Evolutionary conservation across 1,140 invertebrate species (phyloP).

Genomic region (Diorhabda carinulata): DNA sequence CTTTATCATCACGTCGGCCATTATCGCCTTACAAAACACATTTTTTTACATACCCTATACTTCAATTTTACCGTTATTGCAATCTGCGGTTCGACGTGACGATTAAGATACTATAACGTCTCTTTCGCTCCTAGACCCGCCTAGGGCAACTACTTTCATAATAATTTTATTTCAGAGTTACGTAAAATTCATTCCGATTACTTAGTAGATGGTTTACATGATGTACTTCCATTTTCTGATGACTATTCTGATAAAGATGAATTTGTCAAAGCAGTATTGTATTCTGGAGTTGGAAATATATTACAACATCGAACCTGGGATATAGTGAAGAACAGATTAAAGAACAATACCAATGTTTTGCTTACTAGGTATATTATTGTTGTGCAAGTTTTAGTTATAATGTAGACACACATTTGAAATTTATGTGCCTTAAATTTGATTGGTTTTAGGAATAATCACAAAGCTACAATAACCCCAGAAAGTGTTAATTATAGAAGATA

Average conservation of each 20-base stretch:
- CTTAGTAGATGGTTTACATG: conserved; percentile 36
- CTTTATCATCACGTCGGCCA: too few relatives aligned
- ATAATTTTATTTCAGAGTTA: conserved; percentile 37
- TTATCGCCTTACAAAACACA: too few relatives aligned
- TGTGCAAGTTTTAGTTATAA: background rate
- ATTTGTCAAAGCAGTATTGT: conserved; percentile 42
- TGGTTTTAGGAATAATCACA: conserved; percentile 42
- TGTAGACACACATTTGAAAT: background rate
- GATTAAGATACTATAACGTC: too few relatives aligned
- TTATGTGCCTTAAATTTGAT: too few relatives aligned
- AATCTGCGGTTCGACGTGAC: too few relatives aligned
- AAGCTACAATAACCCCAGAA: conserved; percentile 40
- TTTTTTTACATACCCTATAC: too few relatives aligned
- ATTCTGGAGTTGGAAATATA: conserved; percentile 42
- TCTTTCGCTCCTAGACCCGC: too few relatives aligned
- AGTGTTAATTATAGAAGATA: conserved; percentile 42
- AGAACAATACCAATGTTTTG: conserved; percentile 37
- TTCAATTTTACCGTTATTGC: too few relatives aligned
- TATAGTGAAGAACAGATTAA: conserved; percentile 39
- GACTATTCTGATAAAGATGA: conserved; percentile 44
- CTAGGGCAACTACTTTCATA: too few relatives aligned
- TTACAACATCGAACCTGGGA: conserved; percentile 40
- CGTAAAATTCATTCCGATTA: conserved; percentile 43
- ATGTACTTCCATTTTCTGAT: conserved; percentile 37
- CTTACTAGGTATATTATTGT: conserved; percentile 36